Percentiles rank a stretch among this genome's conserved stretches.
Conservation (phyloP, 1,140 invertebrate species). For the Brachionus manjavacas region DNA sequence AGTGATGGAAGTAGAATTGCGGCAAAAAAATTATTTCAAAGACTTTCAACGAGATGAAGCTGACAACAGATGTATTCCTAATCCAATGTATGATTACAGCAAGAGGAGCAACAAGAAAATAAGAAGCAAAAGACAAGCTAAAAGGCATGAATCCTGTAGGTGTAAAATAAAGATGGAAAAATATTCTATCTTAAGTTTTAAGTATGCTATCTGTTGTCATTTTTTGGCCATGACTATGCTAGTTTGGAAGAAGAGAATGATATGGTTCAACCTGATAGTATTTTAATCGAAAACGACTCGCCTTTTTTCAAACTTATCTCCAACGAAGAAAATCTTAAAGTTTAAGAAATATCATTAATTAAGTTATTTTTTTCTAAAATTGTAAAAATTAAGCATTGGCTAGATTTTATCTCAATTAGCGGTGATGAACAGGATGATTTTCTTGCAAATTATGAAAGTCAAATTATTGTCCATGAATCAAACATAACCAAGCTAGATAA, state of each 20-base stretch:
- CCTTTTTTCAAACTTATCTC: constrained; percentile 8
- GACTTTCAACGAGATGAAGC: neutral
- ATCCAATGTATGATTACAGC: constrained; percentile 27
- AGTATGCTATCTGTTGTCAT: neutral
- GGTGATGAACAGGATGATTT: constrained; percentile 21
- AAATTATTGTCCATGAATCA: neutral
- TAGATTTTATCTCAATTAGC: constrained; percentile 24
- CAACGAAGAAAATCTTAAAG: neutral
- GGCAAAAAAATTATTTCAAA: neutral
- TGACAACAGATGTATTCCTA: neutral
- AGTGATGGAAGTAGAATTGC: neutral
- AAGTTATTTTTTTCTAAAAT: neutral
- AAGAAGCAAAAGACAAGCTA: neutral
- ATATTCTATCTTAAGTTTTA: neutral
- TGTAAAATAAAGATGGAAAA: neutral
- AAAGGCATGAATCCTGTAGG: constrained; percentile 25
- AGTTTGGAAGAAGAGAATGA: constrained; percentile 5
- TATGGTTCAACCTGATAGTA: neutral
- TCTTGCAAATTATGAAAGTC: neutral
- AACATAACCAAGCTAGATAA: neutral
- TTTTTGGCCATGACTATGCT: neutral
- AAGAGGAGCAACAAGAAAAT: constrained; percentile 6
- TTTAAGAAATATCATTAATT: neutral
- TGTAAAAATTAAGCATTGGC: constrained; percentile 6
- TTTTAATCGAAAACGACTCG: neutral